Evolutionary conservation across 2,113 vertebrate species (phyloP).

Genomic region (Redunca redunca): DNA sequence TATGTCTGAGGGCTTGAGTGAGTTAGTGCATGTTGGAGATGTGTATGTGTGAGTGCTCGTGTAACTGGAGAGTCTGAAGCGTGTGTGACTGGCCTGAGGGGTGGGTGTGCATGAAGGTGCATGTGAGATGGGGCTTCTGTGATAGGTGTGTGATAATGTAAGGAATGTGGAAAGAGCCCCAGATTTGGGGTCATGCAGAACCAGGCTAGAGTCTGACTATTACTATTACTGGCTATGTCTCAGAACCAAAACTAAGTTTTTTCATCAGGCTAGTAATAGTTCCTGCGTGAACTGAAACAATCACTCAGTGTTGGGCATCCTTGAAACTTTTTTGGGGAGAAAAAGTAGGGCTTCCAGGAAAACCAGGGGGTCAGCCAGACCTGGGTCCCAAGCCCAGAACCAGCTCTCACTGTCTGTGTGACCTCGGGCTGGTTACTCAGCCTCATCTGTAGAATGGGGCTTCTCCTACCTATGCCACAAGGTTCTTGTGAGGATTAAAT

Average conservation of each 20-base stretch:
- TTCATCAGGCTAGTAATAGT: neutral
- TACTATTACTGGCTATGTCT: neutral
- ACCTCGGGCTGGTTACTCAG: neutral
- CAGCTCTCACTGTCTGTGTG: neutral
- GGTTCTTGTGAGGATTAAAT: neutral
- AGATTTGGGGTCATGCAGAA: neutral
- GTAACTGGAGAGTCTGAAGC: neutral
- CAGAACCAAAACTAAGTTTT: neutral
- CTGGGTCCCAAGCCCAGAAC: neutral
- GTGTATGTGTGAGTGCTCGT: rapidly evolving
- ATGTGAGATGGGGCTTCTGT: neutral
- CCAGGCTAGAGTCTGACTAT: neutral
- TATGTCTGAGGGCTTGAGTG: rapidly evolving
- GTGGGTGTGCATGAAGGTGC: neutral
- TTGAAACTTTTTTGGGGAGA: neutral
- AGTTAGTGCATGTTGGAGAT: rapidly evolving
- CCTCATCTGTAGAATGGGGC: neutral
- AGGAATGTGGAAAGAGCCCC: neutral
- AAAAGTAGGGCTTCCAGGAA: neutral
- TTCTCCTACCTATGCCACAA: neutral
- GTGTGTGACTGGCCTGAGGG: neutral
- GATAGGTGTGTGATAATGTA: neutral
- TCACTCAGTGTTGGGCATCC: neutral
- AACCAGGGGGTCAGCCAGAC: neutral
- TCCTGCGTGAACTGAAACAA: neutral